Base-by-base conservation (phyloP, 2,888 invertebrate genomes). In the Drosophila atripex region DNA sequence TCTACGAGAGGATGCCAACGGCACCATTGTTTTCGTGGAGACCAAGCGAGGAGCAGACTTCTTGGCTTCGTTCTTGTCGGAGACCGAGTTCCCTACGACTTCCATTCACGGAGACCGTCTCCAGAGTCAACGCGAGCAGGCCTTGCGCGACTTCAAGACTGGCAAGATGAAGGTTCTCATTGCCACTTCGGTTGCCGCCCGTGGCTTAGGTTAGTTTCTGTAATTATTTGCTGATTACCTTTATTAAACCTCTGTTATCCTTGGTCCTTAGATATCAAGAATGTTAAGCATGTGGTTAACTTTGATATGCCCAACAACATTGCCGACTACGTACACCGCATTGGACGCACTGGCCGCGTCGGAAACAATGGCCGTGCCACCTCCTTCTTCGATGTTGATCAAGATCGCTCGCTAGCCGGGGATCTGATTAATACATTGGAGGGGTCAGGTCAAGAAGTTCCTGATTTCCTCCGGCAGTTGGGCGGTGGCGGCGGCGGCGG, bases 21-120 rank as follows among this genome's bases (percentile, higher is more conserved):
- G 94, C 14, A 94, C 95, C 0, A 92, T 98, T 39, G 96, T 99
- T 0, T 99, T 99, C 89, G 98, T 98, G 0, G 97, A 97, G 87
- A 95, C 95, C 12, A 98, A 98, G 88, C 94, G 96, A 43, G 96
- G 94, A 63, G 97, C 98, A 0, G 99, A 99, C 91, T 98, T 97
- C 89, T 92, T 97, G 21, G 98, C 98, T 0, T 94, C 96, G 0
- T 94, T 94, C 80, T 91, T 99, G 30, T 96, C 96, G 0, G 96
- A 97, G 90, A 93, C 93, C n/a, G 94, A 95, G 60, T 93, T 95
- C 61, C 96, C 98, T 7, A 98, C 98, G 0, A 98, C 99, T 4
- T 98, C 98, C 39, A 99, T 99, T 88, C 99, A 99, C 92, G 99
- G 99, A 35, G 99, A 99, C 92, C 95, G 99, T 49, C 94, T 96